A percentile compares a stretch with the other conserved stretches of the same genome.
phyloP scores from a whole-genome alignment of 2,888 invertebrate genomes.

The Habrosyne pyritoides region DNA sequence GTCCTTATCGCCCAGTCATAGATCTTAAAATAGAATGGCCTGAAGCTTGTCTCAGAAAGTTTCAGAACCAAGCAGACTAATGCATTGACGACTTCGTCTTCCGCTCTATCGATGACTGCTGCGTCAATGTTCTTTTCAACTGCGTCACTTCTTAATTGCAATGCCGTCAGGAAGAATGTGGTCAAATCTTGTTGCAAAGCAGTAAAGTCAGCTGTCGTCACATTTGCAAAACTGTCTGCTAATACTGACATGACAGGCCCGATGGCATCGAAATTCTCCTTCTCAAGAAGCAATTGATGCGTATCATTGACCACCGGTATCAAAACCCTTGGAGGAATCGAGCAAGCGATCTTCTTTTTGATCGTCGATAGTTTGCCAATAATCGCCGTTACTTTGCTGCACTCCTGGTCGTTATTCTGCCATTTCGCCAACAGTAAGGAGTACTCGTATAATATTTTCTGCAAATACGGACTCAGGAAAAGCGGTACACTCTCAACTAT shows the following conservation, averaged over 20 bases:
- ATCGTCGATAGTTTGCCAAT: conserved; percentile 84
- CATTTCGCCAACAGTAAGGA: conserved; percentile 83
- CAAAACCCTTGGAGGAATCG: conserved; percentile 89
- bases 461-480: conserved; percentile 93
- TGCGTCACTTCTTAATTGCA: conserved; percentile 86
- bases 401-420: conserved; percentile 73
- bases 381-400: conserved; percentile 79
- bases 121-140: conserved; percentile 55
- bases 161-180: conserved; percentile 88
- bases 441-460: conserved; percentile 87
- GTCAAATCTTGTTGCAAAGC: conserved; percentile 87
- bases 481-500: conserved; percentile 91
- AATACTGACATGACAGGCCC: conserved; percentile 90
- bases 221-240: conserved; percentile 87
- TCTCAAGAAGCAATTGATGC: conserved; percentile 84
- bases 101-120: conserved; percentile 83
- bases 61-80: conserved; percentile 92
- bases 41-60: conserved; percentile 94
- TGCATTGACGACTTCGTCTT: conserved; percentile 89
- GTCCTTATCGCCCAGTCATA: conserved; percentile 93
- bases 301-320: conserved; percentile 88
- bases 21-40: conserved; percentile 93
- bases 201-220: conserved; percentile 86
- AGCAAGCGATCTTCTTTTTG: conserved; percentile 86
- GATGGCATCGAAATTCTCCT: conserved; percentile 84